Conservation (phyloP, 2,888 invertebrate species). For the Drosophila phalerata region DNA sequence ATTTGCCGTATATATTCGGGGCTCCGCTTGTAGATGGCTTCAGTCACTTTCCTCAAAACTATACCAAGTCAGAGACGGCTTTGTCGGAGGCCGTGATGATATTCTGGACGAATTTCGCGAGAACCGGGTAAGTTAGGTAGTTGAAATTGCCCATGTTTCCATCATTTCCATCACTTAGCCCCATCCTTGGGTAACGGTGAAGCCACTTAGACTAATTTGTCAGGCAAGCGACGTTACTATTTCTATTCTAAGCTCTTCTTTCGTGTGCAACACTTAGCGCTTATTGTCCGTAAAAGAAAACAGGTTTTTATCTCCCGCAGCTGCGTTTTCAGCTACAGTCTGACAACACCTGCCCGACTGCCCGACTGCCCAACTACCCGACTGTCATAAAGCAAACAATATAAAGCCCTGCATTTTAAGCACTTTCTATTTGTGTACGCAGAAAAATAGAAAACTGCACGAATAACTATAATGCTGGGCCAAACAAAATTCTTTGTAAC, state of each 20-base stretch:
- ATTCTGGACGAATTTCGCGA: slow-evolving; percentile 95
- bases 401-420: slow-evolving; percentile 32
- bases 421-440: slow-evolving; percentile 22
- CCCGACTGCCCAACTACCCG: neutral
- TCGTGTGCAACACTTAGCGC: slow-evolving; percentile 60
- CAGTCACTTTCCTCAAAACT: slow-evolving; percentile 94
- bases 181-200: slow-evolving; percentile 6
- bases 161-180: neutral
- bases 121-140: slow-evolving; percentile 91
- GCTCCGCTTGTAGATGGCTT: slow-evolving; percentile 94
- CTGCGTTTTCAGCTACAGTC: slow-evolving; percentile 25
- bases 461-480: slow-evolving; percentile 2
- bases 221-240: slow-evolving; percentile 23
- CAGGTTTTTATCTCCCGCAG: slow-evolving; percentile 12
- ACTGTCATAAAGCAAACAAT: slow-evolving; percentile 19
- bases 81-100: slow-evolving; percentile 95
- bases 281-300: slow-evolving; percentile 57
- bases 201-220: slow-evolving; percentile 53
- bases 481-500: slow-evolving; percentile 16
- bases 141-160: neutral
- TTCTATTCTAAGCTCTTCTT: slow-evolving; percentile 31
- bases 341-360: slow-evolving; percentile 45
- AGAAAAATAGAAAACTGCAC: slow-evolving; percentile 3
- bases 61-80: slow-evolving; percentile 94
- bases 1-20: slow-evolving; percentile 95